Conservation (phyloP, 2,888 invertebrate genomes). For the Mechanitis messenoides region DNA sequence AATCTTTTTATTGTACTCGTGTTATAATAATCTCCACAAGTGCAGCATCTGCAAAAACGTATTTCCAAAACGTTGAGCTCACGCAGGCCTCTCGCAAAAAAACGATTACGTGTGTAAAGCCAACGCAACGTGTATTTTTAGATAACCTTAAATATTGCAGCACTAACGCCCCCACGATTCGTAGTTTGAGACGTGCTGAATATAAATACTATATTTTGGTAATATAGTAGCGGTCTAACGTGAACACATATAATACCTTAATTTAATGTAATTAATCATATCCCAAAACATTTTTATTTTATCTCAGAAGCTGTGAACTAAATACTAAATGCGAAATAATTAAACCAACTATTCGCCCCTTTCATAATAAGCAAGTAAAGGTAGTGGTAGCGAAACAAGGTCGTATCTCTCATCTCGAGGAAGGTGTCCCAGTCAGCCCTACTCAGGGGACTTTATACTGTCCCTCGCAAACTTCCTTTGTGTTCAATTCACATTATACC, state of each 20-base stretch:
- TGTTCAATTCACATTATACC: conserved; percentile 54
- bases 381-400: conserved; percentile 42
- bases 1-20: too few species aligned
- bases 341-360: conserved; percentile 20
- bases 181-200: conserved; percentile 21
- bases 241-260: neutral
- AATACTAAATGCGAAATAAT: conserved; percentile 7
- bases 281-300: too few species aligned
- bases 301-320: neutral
- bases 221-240: conserved; percentile 6
- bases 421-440: conserved; percentile 26
- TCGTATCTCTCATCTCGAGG: conserved; percentile 45
- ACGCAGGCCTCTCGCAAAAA: conserved; percentile 30
- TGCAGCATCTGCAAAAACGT: neutral
- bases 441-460: conserved; percentile 29
- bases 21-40: neutral
- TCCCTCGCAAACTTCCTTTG: conserved; percentile 38
- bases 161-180: conserved; percentile 39
- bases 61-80: neutral
- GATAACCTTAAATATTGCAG: conserved; percentile 52
- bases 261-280: too few species aligned
- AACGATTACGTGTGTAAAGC: conserved; percentile 33
- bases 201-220: conserved; percentile 25
- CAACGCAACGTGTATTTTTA: conserved; percentile 53
- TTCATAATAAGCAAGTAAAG: conserved; percentile 39